phyloP scores from a whole-genome alignment of 2,113 vertebrate species.

The Dendrocopos noguchii region DNA sequence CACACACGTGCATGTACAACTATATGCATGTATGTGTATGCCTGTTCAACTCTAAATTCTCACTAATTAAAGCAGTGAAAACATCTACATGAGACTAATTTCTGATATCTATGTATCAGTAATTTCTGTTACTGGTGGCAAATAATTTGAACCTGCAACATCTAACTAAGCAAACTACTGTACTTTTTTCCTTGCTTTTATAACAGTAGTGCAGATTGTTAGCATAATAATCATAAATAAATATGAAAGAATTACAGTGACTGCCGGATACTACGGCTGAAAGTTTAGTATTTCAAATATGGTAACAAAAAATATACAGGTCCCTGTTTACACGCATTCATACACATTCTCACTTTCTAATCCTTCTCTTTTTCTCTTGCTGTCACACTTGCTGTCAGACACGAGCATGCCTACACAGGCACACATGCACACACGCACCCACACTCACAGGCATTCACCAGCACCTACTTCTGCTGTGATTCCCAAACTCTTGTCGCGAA shows the following conservation, averaged over 20 bases:
- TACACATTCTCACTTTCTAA: constrained; percentile 5
- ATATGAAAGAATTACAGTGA: background rate
- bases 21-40: fast-evolving
- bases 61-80: background rate
- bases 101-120: background rate
- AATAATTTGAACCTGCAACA: background rate
- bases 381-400: constrained; percentile 29
- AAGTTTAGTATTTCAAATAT: constrained; percentile 41
- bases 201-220: background rate
- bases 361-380: background rate
- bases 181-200: background rate
- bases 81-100: background rate
- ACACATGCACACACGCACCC: background rate
- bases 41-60: background rate
- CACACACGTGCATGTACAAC: fast-evolving
- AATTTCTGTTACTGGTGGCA: background rate
- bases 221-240: background rate
- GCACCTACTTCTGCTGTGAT: constrained; percentile 22
- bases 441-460: background rate
- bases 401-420: background rate
- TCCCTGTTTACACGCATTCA: background rate
- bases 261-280: background rate
- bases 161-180: background rate
- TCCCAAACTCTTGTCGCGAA: background rate
- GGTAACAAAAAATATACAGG: background rate